Conservation (phyloP, 2,888 invertebrate species). For the Argyresthia goedartella region DNA sequence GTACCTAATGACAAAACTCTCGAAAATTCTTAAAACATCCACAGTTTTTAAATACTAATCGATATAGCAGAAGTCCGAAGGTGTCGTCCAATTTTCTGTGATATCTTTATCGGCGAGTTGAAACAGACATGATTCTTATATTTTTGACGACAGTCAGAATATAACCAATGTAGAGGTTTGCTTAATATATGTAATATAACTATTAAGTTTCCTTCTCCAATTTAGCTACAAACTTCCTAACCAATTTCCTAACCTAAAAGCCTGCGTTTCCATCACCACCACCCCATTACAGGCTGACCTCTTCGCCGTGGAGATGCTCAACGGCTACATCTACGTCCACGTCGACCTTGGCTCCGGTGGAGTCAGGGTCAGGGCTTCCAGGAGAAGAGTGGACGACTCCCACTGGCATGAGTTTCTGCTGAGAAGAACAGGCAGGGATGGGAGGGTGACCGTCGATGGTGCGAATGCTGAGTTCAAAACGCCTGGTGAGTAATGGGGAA, state of each 20-base stretch:
- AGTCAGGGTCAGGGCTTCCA: slow-evolving; percentile 86
- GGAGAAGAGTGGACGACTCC: slow-evolving; percentile 89
- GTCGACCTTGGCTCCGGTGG: slow-evolving; percentile 94
- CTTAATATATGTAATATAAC: too few relatives aligned
- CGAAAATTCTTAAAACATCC: too few relatives aligned
- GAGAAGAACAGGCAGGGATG: slow-evolving; percentile 84
- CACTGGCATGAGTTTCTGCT: slow-evolving; percentile 93
- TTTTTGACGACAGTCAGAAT: too few relatives aligned
- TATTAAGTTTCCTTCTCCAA: too few relatives aligned
- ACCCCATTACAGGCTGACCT: slow-evolving; percentile 79
- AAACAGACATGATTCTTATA: too few relatives aligned
- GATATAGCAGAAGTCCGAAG: too few relatives aligned
- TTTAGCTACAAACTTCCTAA: background rate
- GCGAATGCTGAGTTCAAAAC: slow-evolving; percentile 90
- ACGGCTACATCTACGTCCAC: slow-evolving; percentile 93
- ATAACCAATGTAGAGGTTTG: too few relatives aligned
- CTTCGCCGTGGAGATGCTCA: slow-evolving; percentile 94
- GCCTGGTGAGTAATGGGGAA: slow-evolving; percentile 69
- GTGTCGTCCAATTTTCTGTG: too few relatives aligned
- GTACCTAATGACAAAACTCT: too few relatives aligned
- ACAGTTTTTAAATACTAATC: too few relatives aligned
- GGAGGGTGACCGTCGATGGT: slow-evolving; percentile 90
- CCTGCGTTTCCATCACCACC: background rate
- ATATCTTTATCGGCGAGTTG: too few relatives aligned
- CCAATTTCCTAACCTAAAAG: background rate